Conservation (phyloP, 2,797 vertebrate genomes). For the Sternarchorhynchus goeldii region DNA sequence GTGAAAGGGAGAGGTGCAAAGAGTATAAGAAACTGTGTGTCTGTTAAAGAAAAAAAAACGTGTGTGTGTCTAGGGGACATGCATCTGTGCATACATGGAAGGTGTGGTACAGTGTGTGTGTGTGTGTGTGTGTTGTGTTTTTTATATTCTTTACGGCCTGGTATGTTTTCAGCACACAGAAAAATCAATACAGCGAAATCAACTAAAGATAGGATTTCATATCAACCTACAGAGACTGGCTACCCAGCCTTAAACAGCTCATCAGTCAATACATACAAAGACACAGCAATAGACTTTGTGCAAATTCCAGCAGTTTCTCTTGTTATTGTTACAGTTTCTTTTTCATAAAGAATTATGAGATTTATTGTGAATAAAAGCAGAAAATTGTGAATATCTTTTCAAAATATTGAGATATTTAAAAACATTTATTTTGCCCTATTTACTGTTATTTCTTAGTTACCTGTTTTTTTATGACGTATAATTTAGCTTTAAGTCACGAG, state of each 20-base stretch:
- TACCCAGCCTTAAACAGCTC: background rate
- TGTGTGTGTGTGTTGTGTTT: constrained; percentile 1
- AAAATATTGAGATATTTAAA: no score
- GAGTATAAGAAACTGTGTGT: background rate
- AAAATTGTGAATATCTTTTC: no score
- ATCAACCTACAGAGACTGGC: constrained; percentile 11
- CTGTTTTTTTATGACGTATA: background rate
- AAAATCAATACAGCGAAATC: constrained; percentile 24
- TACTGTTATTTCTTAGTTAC: background rate
- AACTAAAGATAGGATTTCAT: constrained; percentile 25
- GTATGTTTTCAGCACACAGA: constrained; percentile 16
- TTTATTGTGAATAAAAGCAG: no score
- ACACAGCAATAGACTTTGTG: background rate
- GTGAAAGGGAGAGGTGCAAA: constrained; percentile 3
- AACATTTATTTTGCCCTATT: background rate
- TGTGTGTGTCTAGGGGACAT: background rate
- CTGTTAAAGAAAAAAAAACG: background rate
- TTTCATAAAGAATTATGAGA: background rate
- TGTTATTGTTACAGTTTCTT: background rate
- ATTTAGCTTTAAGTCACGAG: background rate
- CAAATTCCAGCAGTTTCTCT: background rate
- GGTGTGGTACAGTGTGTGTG: background rate
- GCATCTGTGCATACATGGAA: background rate
- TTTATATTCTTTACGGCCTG: background rate
- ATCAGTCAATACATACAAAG: background rate